Percentiles rank a stretch among this genome's conserved stretches.
These are phyloP conservation scores for Montipora efflorescens DNA, from an alignment of 64 coral and sea anemone species.

Conservation along the genomic window DNA sequence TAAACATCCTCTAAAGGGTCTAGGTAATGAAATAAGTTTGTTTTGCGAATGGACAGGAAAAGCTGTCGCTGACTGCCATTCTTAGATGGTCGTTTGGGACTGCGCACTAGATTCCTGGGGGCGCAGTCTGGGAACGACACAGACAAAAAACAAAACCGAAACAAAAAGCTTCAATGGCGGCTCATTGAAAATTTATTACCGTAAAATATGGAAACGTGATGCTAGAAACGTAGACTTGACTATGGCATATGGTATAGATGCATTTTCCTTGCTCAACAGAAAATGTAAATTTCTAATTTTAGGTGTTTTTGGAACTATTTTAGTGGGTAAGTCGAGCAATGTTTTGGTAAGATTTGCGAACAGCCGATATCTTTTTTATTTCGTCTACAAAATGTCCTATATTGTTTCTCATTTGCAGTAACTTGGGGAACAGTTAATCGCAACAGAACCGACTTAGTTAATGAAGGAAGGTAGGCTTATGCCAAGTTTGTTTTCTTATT, in stretches of 20 bases:
- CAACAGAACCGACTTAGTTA: background rate
- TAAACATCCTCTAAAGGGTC: no score
- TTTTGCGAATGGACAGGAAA: no score
- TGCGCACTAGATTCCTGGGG: background rate
- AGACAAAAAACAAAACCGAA: background rate
- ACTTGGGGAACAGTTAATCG: conserved; percentile 37
- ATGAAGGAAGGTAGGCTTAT: conserved; percentile 10
- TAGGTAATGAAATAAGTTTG: no score
- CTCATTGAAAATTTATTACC: conserved; percentile 35
- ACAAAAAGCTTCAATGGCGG: background rate
- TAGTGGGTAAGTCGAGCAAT: conserved; percentile 35
- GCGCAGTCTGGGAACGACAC: conserved; percentile 5
- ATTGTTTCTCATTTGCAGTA: background rate
- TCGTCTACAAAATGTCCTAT: background rate
- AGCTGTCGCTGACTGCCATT: no score
- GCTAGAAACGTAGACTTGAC: background rate
- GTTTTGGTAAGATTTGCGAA: background rate
- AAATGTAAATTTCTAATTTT: conserved; percentile 40
- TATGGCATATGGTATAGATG: conserved; percentile 35
- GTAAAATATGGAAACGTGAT: background rate
- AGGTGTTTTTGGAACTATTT: conserved; percentile 26
- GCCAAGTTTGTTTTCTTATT: background rate
- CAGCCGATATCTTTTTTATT: background rate
- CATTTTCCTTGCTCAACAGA: conserved; percentile 36
- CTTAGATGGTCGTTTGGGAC: background rate